Evolutionary conservation across 2,888 invertebrate species (phyloP).

Genomic region (Globia sparganii): DNA sequence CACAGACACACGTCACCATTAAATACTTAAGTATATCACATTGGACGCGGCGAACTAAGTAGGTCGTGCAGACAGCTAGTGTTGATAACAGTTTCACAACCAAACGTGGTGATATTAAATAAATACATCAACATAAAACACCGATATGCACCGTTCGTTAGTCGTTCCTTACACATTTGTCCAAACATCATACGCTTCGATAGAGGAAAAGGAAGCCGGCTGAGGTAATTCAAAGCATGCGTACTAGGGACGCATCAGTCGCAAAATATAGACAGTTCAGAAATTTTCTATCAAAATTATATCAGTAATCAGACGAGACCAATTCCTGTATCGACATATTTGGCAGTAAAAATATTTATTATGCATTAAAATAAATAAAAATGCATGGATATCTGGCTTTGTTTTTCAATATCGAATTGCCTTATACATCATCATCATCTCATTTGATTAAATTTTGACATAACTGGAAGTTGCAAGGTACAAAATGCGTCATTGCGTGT

Average conservation of each 20-base stretch:
- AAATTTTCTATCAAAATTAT: conserved; percentile 1
- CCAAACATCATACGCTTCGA: background rate
- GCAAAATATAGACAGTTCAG: background rate
- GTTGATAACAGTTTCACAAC: conserved; percentile 71
- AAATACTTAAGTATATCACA: conserved; percentile 77
- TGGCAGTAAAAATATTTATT: conserved; percentile 28
- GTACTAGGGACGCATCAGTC: background rate
- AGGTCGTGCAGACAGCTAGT: conserved; percentile 48
- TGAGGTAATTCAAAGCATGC: conserved; percentile 9
- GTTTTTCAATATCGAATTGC: background rate
- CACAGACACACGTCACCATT: conserved; percentile 28
- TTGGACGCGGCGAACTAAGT: conserved; percentile 64
- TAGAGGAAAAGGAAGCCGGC: background rate
- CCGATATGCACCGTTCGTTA: conserved; percentile 55
- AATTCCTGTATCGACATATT: conserved; percentile 21
- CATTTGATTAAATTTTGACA: conserved; percentile 6
- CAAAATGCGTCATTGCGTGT: conserved; percentile 45
- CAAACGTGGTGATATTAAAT: conserved; percentile 58
- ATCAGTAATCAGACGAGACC: conserved; percentile 18
- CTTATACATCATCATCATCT: background rate
- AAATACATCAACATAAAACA: conserved; percentile 47
- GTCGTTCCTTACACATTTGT: conserved; percentile 16
- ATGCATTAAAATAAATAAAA: background rate
- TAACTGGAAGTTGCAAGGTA: conserved; percentile 26
- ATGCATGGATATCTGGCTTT: background rate